Base-by-base conservation (phyloP, 2,113 vertebrate species). In the Felis chaus region DNA sequence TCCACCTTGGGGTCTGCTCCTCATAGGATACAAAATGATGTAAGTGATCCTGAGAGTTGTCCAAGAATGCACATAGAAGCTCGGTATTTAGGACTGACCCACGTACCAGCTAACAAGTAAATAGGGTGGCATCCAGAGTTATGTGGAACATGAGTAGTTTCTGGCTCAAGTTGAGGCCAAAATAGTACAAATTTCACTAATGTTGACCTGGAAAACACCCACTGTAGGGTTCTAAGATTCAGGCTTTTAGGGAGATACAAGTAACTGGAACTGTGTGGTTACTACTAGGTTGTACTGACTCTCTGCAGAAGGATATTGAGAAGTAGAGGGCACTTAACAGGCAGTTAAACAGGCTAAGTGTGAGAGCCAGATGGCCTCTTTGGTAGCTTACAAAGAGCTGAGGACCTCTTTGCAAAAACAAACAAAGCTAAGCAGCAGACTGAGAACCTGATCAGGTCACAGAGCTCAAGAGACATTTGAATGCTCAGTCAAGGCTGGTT, bases 391-490 rank as follows among this genome's bases (percentile, higher is more conserved):
- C 25, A 73, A 61, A 83, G 36, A 94, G 41, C 63, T 81, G 78
- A 97, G 88, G 78, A 33, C 69, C 50, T 97, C 81, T 96, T 84
- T 83, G 55, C 41, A 94, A 88, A 93, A 96, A 87, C 48, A 97
- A 97, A 95, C 79, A 92, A 86, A 92, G 66, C 57, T 78, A 81
- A 94, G 84, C 61, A 92, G 39, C 19, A 65, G 21, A 73, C 73
- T 55, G 27, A 95, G 78, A 86, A 86, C 31, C 45, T 55, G 45
- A n/a, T 91, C 63, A 19, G 89, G 73, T 89, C 65, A 61, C 41
- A 82, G 65, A 91, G 45, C 27, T 94, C 31, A 27, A 94, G n/a
- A 96, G 66, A 76, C 21, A 61, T 90, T 48, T 76, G 55, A 88
- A n/a, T 61, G 25, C 33, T 88, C n/a, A 71, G 50, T 5, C 66